A percentile compares a stretch with the other conserved stretches of the same genome.
phyloP scores from a whole-genome alignment of 2,888 invertebrate species.

The Philonicus albiceps region DNA sequence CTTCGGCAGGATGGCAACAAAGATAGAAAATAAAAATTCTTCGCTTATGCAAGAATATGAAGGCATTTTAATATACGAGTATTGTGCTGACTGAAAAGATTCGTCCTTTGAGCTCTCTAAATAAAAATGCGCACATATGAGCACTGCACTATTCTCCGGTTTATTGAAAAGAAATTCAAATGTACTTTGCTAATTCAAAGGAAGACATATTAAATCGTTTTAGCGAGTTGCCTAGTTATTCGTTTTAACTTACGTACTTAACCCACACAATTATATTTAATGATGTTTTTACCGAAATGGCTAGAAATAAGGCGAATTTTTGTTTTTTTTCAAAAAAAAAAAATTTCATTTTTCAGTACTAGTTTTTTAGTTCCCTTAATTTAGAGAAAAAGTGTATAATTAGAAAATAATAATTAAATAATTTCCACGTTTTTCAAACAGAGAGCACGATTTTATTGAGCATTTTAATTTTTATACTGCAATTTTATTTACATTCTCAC shows the following conservation, averaged over 20 bases:
- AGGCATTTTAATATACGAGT: not conserved
- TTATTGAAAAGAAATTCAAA: not conserved
- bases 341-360: too few species aligned
- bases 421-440: too few species aligned
- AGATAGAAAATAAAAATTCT: not conserved
- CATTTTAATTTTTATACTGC: too few species aligned
- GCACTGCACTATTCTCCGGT: not conserved
- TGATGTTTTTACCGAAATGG: too few species aligned
- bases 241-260: not conserved
- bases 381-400: too few species aligned
- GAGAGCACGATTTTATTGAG: too few species aligned
- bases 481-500: too few species aligned
- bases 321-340: too few species aligned
- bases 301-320: too few species aligned
- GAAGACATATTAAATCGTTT: not conserved
- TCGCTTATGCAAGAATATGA: not conserved
- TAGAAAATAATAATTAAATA: too few species aligned
- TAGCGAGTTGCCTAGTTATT: not conserved
- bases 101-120: not conserved
- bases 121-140: not conserved
- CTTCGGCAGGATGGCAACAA: not conserved
- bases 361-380: too few species aligned
- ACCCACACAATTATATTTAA: too few species aligned
- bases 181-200: not conserved
- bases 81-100: not conserved